A percentile compares a stretch with the other conserved stretches of the same genome.
Evolutionary conservation across 2,113 vertebrate species (phyloP).

Genomic region (Neomonachus schauinslandi): DNA sequence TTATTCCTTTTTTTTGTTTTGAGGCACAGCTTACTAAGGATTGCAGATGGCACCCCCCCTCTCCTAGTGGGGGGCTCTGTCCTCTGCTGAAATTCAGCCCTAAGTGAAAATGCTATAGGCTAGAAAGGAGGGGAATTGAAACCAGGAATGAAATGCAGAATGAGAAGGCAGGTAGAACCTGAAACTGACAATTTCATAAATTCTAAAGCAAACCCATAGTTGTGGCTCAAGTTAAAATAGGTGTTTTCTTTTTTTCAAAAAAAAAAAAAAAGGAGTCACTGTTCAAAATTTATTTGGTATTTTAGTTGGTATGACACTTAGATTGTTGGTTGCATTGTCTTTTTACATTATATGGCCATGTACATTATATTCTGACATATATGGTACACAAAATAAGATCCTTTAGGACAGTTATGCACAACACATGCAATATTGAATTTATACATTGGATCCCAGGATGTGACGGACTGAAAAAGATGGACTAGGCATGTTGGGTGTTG

Average conservation of each 20-base stretch:
- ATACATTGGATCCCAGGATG: no score
- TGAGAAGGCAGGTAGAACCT: neutral
- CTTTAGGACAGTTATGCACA: no score
- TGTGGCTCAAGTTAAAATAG: slow-evolving; percentile 3
- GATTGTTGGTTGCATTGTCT: no score
- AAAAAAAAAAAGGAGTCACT: no score
- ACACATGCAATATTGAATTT: no score
- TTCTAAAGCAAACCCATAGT: neutral
- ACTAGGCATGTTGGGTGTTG: no score
- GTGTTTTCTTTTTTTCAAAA: neutral
- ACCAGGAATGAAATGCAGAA: neutral
- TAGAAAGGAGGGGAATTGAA: slow-evolving; percentile 39
- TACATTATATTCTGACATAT: no score
- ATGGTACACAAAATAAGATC: no score
- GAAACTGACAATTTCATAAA: neutral
- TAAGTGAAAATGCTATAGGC: slow-evolving; percentile 48
- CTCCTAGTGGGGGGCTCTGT: neutral
- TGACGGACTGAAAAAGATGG: no score
- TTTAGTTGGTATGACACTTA: no score
- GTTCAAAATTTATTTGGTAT: no score
- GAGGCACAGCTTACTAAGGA: slow-evolving; percentile 58
- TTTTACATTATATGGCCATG: no score
- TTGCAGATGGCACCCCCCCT: slow-evolving; percentile 40
- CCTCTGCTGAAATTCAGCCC: slow-evolving; percentile 50
- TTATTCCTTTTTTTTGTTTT: slow-evolving; percentile 66